These are phyloP conservation scores for Andrena bicolor DNA, from an alignment of 2,888 invertebrate genomes.

Conservation along the genomic window DNA sequence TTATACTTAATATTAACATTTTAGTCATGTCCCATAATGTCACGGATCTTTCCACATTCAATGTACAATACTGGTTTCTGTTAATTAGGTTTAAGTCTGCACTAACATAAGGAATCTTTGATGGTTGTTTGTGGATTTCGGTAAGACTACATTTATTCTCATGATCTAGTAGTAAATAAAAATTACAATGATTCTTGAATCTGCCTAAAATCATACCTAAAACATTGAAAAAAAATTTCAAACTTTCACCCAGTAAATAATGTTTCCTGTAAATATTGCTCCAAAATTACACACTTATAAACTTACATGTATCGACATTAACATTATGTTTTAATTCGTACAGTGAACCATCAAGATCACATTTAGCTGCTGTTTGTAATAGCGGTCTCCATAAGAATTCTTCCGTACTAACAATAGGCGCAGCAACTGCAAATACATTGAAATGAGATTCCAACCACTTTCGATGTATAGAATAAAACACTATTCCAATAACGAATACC, in stretches of 20 bases:
- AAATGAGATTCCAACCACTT: neutral
- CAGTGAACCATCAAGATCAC: constrained; percentile 62
- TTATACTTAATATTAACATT: constrained; percentile 65
- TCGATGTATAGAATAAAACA: constrained; percentile 20
- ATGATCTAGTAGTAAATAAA: constrained; percentile 72
- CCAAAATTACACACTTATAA: neutral
- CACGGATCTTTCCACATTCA: constrained; percentile 72
- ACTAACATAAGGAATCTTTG: constrained; percentile 77
- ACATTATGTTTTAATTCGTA: constrained; percentile 75
- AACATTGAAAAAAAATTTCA: constrained; percentile 34
- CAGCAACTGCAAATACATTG: constrained; percentile 72
- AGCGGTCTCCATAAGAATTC: constrained; percentile 77
- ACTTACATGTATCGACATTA: constrained; percentile 70
- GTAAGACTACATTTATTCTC: constrained; percentile 68
- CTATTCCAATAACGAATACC: constrained; percentile 63
- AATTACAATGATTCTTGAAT: constrained; percentile 74
- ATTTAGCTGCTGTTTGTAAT: constrained; percentile 76
- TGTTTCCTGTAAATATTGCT: neutral
- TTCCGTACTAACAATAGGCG: constrained; percentile 70
- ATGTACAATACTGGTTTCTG: constrained; percentile 75
- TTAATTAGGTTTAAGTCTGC: constrained; percentile 77
- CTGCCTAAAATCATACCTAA: constrained; percentile 77
- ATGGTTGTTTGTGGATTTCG: constrained; percentile 69
- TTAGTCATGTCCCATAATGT: constrained; percentile 77
- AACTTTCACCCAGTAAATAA: constrained; percentile 11